Percentiles rank a stretch among this genome's conserved stretches.
Conservation (phyloP, 2,797 vertebrate species). For the Hoplostethus mediterraneus region DNA sequence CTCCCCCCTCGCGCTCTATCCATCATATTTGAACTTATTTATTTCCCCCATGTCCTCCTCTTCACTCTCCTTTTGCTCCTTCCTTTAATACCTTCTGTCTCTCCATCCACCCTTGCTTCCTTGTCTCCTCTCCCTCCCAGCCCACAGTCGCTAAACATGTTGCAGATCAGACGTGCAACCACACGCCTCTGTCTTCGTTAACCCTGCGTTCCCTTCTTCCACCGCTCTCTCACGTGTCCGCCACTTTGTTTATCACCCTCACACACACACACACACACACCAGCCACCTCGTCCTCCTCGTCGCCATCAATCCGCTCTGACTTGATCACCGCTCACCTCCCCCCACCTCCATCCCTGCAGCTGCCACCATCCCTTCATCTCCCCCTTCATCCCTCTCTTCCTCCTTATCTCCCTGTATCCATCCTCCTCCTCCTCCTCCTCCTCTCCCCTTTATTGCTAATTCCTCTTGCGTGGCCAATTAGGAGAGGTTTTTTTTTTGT, state of each 20-base stretch:
- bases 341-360: constrained; percentile 12
- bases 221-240: background rate
- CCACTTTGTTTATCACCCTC: constrained; percentile 39
- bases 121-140: constrained; percentile 1
- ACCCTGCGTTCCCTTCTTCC: background rate
- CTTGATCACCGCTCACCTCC: constrained; percentile 26
- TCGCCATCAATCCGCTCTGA: constrained; percentile 33
- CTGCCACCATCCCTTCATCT: constrained; percentile 49
- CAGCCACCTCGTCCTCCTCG: constrained; percentile 5
- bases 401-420: constrained; percentile 14
- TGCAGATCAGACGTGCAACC: constrained; percentile 54
- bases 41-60: constrained; percentile 15
- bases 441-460: constrained; percentile 25
- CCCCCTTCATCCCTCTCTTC: constrained; percentile 17
- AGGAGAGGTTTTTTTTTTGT: constrained; percentile 2
- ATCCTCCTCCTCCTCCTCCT: constrained; percentile 6
- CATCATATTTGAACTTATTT: constrained; percentile 35
- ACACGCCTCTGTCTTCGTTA: constrained; percentile 26
- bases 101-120: constrained; percentile 8
- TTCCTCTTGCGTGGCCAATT: constrained; percentile 41
- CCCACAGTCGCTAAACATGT: constrained; percentile 39
- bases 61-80: constrained; percentile 7
- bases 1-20: constrained; percentile 7
- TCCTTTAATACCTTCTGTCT: background rate
- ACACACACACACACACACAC: background rate